Conservation (phyloP, 2,113 vertebrate species). For the Cyprinodon tularosa region DNA sequence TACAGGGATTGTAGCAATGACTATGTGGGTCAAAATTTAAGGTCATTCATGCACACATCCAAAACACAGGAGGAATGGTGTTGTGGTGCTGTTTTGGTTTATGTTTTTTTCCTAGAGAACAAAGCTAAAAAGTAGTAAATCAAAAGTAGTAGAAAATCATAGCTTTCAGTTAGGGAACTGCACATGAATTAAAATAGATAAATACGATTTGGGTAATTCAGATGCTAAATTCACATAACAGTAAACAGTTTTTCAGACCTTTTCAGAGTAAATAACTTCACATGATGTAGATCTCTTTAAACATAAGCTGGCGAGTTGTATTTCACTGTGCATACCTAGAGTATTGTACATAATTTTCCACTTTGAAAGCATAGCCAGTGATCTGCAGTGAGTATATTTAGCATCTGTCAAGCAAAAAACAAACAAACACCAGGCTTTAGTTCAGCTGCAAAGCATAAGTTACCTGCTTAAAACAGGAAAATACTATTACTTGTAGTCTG, state of each 20-base stretch:
- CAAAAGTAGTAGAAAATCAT: too few relatives aligned
- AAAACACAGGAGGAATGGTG: conserved; percentile 5
- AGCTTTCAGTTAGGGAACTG: too few relatives aligned
- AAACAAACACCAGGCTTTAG: neutral
- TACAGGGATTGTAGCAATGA: conserved; percentile 24
- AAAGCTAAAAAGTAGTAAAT: neutral
- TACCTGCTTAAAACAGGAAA: neutral
- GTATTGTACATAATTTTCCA: neutral
- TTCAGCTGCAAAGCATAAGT: neutral
- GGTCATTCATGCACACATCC: conserved; percentile 26
- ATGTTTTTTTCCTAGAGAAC: conserved; percentile 8
- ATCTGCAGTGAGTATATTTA: neutral
- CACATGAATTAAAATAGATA: neutral
- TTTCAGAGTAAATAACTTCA: too few relatives aligned
- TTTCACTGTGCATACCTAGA: too few relatives aligned
- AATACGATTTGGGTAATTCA: too few relatives aligned
- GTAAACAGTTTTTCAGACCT: too few relatives aligned
- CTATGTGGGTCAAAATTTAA: conserved; percentile 40
- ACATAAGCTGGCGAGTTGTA: too few relatives aligned
- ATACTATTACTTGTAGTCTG: neutral
- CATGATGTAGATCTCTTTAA: too few relatives aligned
- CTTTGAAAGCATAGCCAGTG: neutral
- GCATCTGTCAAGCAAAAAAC: neutral
- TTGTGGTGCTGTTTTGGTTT: conserved; percentile 1
- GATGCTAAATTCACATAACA: too few relatives aligned